Evolutionary conservation across 2,113 vertebrate genomes (phyloP).

Genomic region (Bettongia penicillata): DNA sequence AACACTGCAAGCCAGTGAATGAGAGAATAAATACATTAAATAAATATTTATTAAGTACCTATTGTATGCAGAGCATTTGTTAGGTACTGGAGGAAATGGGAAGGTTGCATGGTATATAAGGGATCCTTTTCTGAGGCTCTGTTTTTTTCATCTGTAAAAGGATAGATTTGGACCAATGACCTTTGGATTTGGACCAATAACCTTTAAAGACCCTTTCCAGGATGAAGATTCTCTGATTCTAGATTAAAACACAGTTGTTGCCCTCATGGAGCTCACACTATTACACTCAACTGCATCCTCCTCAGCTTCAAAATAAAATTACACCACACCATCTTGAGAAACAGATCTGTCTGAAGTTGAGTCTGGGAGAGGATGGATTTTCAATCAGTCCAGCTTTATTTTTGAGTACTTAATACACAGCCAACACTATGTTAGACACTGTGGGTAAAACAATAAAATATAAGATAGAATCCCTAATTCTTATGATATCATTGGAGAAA

Average conservation of each 20-base stretch:
- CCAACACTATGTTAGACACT: no score
- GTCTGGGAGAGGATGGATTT: no score
- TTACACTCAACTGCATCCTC: no score
- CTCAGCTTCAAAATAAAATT: no score
- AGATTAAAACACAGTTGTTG: neutral
- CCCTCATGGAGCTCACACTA: neutral
- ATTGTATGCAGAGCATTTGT: fast-evolving
- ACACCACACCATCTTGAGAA: no score
- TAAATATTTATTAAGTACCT: neutral
- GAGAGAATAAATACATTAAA: neutral
- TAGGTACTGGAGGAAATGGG: neutral
- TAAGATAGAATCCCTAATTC: no score
- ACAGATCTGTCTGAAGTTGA: no score
- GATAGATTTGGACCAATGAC: neutral
- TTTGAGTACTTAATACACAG: no score
- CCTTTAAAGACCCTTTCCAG: neutral
- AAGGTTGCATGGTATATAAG: fast-evolving
- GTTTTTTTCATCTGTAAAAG: neutral
- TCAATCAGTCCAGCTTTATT: no score
- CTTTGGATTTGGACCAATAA: neutral
- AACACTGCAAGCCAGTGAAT: slow-evolving; percentile 75
- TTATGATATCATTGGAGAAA: no score
- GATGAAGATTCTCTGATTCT: neutral
- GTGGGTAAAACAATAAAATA: no score
- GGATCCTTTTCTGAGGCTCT: neutral